Conservation (phyloP, 2,888 invertebrate genomes). For the Craniophora ligustri region DNA sequence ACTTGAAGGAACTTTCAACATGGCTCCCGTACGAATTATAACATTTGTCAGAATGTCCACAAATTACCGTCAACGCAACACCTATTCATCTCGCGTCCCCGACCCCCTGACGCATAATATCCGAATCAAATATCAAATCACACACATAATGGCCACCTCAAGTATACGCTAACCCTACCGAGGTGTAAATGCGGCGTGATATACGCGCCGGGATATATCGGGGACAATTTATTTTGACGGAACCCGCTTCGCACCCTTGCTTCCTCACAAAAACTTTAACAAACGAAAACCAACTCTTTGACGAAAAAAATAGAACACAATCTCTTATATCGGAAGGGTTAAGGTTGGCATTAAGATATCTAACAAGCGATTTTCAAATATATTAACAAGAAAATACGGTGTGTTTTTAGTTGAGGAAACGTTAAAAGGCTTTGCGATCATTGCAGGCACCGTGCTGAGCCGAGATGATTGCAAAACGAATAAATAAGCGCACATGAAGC, state of each 20-base stretch:
- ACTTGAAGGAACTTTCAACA: not conserved
- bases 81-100: not conserved
- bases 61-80: not conserved
- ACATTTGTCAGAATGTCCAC: not conserved
- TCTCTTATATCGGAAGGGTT: conserved; percentile 4
- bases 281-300: conserved; percentile 46
- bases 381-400: conserved; percentile 8
- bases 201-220: conserved; percentile 79
- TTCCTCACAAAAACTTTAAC: conserved; percentile 47
- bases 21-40: not conserved
- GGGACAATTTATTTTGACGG: conserved; percentile 81
- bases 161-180: conserved; percentile 62
- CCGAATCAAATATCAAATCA: conserved; percentile 38
- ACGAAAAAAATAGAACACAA: not conserved
- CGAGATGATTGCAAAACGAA: conserved; percentile 57
- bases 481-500: conserved; percentile 52
- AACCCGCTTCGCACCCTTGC: conserved; percentile 61
- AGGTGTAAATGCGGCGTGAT: conserved; percentile 82
- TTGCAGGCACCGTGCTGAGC: conserved; percentile 56
- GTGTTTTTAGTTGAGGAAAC: not conserved
- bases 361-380: conserved; percentile 57
- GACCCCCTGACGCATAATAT: conserved; percentile 3
- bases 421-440: conserved; percentile 39
- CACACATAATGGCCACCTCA: conserved; percentile 15
- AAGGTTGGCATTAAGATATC: conserved; percentile 31